Conservation (phyloP, 2,113 vertebrate genomes). For the Catagonus wagneri region DNA sequence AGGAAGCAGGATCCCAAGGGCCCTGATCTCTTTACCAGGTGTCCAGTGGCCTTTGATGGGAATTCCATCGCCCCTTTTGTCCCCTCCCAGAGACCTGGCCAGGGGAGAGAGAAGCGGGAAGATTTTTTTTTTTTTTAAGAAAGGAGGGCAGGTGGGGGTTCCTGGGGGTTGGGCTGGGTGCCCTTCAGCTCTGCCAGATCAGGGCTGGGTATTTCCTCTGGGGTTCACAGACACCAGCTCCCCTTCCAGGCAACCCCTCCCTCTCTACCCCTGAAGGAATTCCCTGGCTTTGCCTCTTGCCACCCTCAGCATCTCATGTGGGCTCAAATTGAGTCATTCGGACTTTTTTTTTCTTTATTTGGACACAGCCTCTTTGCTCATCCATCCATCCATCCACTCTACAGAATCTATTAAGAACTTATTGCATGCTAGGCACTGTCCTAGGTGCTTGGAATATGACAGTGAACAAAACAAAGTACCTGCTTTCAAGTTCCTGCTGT, state of each 20-base stretch:
- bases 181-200: not conserved
- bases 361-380: not conserved
- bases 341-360: not conserved
- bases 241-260: not conserved
- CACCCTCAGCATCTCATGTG: not conserved
- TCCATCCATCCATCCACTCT: not conserved
- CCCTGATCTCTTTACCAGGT: conserved; percentile 85
- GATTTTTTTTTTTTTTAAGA: not conserved
- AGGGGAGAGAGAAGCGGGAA: not conserved
- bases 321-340: not conserved
- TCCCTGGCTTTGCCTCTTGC: not conserved
- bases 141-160: not conserved
- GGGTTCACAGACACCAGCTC: not conserved
- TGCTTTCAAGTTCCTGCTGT: no score
- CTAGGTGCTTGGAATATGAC: not conserved
- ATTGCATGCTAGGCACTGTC: not conserved
- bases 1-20: conserved; percentile 67
- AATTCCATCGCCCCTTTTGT: conserved; percentile 77
- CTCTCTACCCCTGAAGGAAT: not conserved
- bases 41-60: conserved; percentile 81
- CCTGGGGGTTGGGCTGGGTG: not conserved
- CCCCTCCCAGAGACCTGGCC: not conserved
- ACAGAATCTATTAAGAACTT: not conserved
- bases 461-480: not conserved
- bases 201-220: not conserved